These are phyloP conservation scores for Hoplodrina ambigua DNA, from an alignment of 2,888 invertebrate species.

Conservation along the genomic window DNA sequence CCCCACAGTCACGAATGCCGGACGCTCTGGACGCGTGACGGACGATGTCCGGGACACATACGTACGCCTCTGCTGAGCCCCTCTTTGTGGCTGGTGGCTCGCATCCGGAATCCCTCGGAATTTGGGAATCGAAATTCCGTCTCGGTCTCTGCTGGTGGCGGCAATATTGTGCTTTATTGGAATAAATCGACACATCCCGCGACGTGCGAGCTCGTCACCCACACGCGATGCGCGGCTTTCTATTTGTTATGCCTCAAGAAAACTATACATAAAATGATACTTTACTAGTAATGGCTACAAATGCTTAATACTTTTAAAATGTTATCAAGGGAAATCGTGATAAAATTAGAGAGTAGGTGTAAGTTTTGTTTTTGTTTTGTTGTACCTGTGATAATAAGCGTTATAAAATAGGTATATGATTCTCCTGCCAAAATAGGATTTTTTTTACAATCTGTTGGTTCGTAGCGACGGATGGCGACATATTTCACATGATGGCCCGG, in stretches of 20 bases:
- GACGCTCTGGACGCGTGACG: conserved; percentile 12
- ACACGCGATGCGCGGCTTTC: not conserved
- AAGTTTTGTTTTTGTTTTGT: not conserved
- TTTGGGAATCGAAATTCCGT: conserved; percentile 48
- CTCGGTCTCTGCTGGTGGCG: conserved; percentile 6
- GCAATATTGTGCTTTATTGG: conserved; percentile 36
- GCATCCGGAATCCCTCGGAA: conserved; percentile 29
- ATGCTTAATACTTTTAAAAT: not conserved
- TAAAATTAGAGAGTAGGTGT: no score
- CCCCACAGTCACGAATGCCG: conserved; percentile 12
- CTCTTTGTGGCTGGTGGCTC: conserved; percentile 32
- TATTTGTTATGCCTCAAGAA: not conserved
- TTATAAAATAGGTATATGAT: conserved; percentile 2
- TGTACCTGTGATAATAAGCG: not conserved
- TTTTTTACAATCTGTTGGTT: conserved; percentile 21
- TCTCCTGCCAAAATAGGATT: not conserved
- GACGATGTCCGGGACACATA: conserved; percentile 30
- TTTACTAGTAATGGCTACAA: not conserved
- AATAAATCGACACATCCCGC: conserved; percentile 39
- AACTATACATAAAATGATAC: not conserved
- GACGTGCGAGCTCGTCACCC: conserved; percentile 15
- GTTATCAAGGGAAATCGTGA: no score
- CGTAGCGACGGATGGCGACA: conserved; percentile 7
- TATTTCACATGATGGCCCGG: conserved; percentile 16
- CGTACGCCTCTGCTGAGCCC: conserved; percentile 4